phyloP scores from a whole-genome alignment of 2,797 vertebrate species.

The Sebastes cheni region DNA sequence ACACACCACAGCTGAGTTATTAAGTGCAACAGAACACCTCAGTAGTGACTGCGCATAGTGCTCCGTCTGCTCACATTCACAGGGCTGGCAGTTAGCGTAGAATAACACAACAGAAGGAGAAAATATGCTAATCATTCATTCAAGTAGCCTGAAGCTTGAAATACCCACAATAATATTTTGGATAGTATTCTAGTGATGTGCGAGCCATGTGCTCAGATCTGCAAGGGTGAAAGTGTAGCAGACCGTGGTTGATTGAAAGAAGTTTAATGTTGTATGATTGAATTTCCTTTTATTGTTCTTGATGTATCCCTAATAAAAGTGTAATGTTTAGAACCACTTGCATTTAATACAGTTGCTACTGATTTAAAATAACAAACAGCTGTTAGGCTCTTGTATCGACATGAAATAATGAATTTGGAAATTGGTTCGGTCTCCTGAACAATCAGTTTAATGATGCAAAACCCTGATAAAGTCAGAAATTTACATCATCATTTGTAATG shows the following conservation, averaged over 20 bases:
- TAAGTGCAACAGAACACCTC: conserved; percentile 75
- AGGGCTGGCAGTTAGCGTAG: conserved; percentile 27
- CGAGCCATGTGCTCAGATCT: conserved; percentile 10
- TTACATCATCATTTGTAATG: neutral
- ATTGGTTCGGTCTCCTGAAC: neutral
- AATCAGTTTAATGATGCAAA: neutral
- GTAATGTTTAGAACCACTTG: neutral
- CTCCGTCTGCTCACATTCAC: conserved; percentile 24
- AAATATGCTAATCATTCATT: conserved; percentile 27
- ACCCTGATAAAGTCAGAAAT: neutral
- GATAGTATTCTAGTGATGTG: conserved; percentile 6
- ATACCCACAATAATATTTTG: conserved; percentile 35
- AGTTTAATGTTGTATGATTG: neutral
- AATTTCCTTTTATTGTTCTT: neutral
- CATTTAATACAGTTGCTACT: neutral
- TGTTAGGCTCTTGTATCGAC: neutral
- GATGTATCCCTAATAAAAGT: neutral
- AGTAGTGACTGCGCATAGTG: conserved; percentile 51
- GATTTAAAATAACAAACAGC: neutral
- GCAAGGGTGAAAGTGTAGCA: neutral
- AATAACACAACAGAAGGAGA: conserved; percentile 39
- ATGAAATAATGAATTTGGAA: neutral
- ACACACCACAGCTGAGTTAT: conserved; percentile 58
- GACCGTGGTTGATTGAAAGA: neutral
- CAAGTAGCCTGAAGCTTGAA: conserved; percentile 12